Evolutionary conservation across 92 coral and sea anemone species (phyloP).

Genomic region (Anthopleura xanthogrammica): DNA sequence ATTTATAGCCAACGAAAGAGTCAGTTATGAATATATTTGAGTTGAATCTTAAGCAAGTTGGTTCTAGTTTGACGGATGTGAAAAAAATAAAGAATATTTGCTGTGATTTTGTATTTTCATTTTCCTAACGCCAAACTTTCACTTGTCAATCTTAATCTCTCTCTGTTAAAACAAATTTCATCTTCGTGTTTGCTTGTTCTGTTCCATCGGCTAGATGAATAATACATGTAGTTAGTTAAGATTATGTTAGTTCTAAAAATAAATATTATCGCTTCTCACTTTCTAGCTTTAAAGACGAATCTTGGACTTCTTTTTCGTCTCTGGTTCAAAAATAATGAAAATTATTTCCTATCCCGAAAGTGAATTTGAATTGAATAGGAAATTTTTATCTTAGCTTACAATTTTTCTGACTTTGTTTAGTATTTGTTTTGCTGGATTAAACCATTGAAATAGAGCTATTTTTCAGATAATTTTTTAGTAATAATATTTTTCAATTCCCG

Average conservation of each 20-base stretch:
- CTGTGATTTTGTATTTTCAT: neutral
- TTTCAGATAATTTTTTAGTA: no score
- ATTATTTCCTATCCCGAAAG: neutral
- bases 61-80: neutral
- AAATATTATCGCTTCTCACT: slow-evolving; percentile 24
- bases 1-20: neutral
- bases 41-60: neutral
- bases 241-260: slow-evolving; percentile 75
- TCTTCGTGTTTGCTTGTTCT: slow-evolving; percentile 53
- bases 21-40: neutral
- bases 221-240: slow-evolving; percentile 49
- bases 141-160: neutral
- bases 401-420: neutral
- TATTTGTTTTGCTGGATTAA: neutral
- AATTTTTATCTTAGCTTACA: neutral
- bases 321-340: neutral
- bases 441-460: neutral
- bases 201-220: slow-evolving; percentile 46
- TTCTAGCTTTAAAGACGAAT: neutral
- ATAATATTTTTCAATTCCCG: no score
- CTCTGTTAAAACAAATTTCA: slow-evolving; percentile 25
- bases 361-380: neutral
- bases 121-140: neutral
- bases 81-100: neutral
- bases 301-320: neutral